These are phyloP conservation scores for Calonectris borealis DNA, from an alignment of 2,113 vertebrate genomes.

Conservation along the genomic window DNA sequence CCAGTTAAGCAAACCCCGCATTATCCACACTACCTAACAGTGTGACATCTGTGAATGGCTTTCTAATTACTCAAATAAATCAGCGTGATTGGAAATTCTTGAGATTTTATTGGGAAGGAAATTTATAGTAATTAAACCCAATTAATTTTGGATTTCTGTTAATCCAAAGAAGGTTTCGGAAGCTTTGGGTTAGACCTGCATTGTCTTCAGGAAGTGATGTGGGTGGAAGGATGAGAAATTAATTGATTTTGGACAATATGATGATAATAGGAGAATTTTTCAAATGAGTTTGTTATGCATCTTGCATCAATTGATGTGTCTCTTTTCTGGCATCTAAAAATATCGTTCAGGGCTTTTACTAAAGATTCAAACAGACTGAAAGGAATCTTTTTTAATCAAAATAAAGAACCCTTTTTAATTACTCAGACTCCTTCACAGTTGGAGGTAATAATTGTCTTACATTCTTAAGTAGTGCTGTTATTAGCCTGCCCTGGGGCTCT, in stretches of 20 bases:
- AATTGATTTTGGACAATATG: slow-evolving; percentile 52
- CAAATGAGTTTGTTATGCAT: background rate
- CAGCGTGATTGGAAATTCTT: slow-evolving; percentile 85
- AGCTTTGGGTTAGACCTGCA: slow-evolving; percentile 28
- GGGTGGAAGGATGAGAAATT: slow-evolving; percentile 49
- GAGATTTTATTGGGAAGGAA: slow-evolving; percentile 84
- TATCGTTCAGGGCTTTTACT: slow-evolving; percentile 74
- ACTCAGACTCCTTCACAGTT: slow-evolving; percentile 82
- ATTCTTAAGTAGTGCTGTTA: slow-evolving; percentile 81
- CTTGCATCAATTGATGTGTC: slow-evolving; percentile 19
- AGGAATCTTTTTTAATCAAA: slow-evolving; percentile 84
- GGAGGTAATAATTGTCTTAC: slow-evolving; percentile 80
- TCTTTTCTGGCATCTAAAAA: slow-evolving; percentile 74
- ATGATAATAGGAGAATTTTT: slow-evolving; percentile 16
- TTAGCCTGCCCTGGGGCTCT: slow-evolving; percentile 80
- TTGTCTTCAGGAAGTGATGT: slow-evolving; percentile 41
- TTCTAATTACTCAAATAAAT: slow-evolving; percentile 85
- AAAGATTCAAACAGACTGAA: slow-evolving; percentile 79
- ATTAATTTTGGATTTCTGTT: slow-evolving; percentile 82
- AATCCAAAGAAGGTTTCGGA: slow-evolving; percentile 63
- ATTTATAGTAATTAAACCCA: slow-evolving; percentile 84
- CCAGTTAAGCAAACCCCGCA: slow-evolving; percentile 58
- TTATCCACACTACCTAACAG: slow-evolving; percentile 74
- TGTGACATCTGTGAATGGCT: slow-evolving; percentile 82
- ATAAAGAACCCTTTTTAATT: slow-evolving; percentile 84